Base-by-base conservation (phyloP, 2,797 vertebrate genomes). In the Cottoperca gobio region DNA sequence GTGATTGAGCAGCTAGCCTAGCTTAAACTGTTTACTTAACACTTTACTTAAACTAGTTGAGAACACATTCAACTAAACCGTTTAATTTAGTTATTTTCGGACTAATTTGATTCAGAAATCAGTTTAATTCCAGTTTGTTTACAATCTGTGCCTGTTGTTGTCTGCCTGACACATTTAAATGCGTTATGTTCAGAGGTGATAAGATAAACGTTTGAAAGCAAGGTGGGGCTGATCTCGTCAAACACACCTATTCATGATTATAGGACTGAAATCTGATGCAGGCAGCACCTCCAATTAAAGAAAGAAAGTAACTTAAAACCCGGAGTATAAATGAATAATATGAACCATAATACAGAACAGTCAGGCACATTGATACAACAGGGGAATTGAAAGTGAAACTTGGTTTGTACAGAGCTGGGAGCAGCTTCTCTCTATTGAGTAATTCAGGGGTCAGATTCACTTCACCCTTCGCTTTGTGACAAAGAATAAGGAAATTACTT, bases 361-460 rank as follows among this genome's bases (percentile, higher is more conserved):
- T 21, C 1, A 6, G 5, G 9, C 1, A 2, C 16, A 7, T 4
- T 14, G 10, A 40, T 1, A 8, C 21, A 24, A 14, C 19, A 0
- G 1, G 7, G 55, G 49, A 62, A 67, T 69, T 12, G 62, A 86
- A 85, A 86, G 11, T 60, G 76, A 86, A 89, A 73, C 9, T 8
- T 2, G n/a, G 26, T 62, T 19, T n/a, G 1, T 39, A 9, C n/a
- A 8, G 5, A 13, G 33, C 9, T 8, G 17, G 2, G 8, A 19
- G 42, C 24, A 21, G 23, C 10, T n/a, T 21, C 39, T 12, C 21
- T 6, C 8, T 6, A 1, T 12, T 39, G 13, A 12, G 8, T 21
- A 43, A 70, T 49, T 11, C 21, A 23, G 16, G 2, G 19, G 40
- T 52, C 0, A 5, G 16, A 3, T 3, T 13, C 6, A 5, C 26